A percentile compares a stretch with the other conserved stretches of the same genome.
Evolutionary conservation across 2,113 vertebrate species (phyloP).

Genomic region (Clarias batrachus): DNA sequence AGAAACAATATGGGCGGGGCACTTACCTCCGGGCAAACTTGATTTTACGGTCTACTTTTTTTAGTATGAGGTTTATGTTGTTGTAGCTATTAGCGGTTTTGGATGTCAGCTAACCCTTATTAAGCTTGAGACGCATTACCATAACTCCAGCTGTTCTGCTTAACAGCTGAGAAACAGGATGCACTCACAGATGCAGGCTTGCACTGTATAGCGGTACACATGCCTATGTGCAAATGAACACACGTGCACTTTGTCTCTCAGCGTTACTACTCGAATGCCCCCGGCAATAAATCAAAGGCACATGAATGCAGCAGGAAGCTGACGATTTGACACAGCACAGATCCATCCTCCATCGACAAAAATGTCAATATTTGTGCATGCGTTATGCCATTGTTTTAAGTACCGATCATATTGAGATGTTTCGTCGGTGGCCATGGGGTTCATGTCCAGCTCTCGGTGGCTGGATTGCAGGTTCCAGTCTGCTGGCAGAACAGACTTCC

Average conservation of each 20-base stretch:
- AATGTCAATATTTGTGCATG: constrained; percentile 14
- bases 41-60: background rate
- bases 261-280: background rate
- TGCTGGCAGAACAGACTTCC: constrained; percentile 52
- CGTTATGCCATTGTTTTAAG: background rate
- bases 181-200: background rate
- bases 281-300: background rate
- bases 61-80: constrained; percentile 11
- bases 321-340: constrained; percentile 20
- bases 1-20: background rate
- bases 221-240: constrained; percentile 10
- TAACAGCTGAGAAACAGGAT: constrained; percentile 35
- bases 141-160: constrained; percentile 28
- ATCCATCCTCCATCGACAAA: background rate
- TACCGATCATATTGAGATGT: background rate
- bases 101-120: constrained; percentile 20
- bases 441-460: constrained; percentile 35
- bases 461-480: constrained; percentile 48
- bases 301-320: background rate
- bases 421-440: constrained; percentile 12
- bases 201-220: background rate
- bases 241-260: background rate
- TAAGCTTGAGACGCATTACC: constrained; percentile 13
- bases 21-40: background rate
- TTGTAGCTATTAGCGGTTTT: constrained; percentile 23